phyloP scores from a whole-genome alignment of 1,140 invertebrate species.

The Plodia interpunctella region DNA sequence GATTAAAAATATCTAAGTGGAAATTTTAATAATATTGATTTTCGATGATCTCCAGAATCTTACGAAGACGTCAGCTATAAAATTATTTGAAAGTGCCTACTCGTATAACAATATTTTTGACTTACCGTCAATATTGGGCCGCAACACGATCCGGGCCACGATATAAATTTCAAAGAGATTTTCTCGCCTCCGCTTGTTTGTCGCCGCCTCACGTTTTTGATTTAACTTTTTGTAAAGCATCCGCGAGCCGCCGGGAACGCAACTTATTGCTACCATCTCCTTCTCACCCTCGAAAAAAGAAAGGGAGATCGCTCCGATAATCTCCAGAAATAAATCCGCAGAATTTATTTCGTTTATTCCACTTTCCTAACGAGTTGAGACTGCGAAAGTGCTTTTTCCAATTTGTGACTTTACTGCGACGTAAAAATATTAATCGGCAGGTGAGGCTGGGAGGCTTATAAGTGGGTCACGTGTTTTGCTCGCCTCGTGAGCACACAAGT shows the following conservation, averaged over 20 bases:
- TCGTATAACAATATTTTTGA: too few relatives aligned
- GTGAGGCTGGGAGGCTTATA: not conserved
- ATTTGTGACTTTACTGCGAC: not conserved
- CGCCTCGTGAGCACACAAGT: not conserved
- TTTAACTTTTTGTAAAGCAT: constrained; percentile 42
- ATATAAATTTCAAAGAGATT: not conserved
- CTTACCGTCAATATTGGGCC: too few relatives aligned
- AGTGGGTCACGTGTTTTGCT: not conserved
- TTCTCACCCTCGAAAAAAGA: too few relatives aligned
- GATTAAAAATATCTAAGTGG: too few relatives aligned
- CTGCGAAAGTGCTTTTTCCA: constrained; percentile 3
- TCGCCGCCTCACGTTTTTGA: constrained; percentile 46
- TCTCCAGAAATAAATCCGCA: constrained; percentile 27
- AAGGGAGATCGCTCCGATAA: constrained; percentile 23
- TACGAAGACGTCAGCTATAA: too few relatives aligned
- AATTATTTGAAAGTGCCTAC: too few relatives aligned
- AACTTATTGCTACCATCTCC: constrained; percentile 27
- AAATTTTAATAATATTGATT: too few relatives aligned
- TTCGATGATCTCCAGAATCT: too few relatives aligned
- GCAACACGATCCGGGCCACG: not conserved
- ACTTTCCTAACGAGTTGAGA: constrained; percentile 6
- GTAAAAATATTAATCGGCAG: constrained; percentile 1
- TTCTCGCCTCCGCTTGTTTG: constrained; percentile 25
- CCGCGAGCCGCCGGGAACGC: constrained; percentile 17
- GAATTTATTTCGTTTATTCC: constrained; percentile 17